Evolutionary conservation across 2,888 invertebrate genomes (phyloP), one percentile per base, ranked within the genome.

Genomic region (Caenorhabditis sinica): DNA sequence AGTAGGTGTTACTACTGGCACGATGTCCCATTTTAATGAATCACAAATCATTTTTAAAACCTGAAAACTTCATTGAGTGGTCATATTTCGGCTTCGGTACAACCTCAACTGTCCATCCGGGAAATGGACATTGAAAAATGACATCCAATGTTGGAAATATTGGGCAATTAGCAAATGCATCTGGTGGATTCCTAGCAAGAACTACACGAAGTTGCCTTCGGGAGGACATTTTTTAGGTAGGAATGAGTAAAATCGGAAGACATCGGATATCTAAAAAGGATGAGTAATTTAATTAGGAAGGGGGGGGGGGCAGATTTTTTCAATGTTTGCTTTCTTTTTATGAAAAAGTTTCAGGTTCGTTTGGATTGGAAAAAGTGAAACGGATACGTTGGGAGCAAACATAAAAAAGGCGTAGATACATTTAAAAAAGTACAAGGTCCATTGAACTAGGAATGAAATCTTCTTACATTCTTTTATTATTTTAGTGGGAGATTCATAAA

Each of bases 101-200:
- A 65, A 23, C 88, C 85, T 90, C 90, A 15, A 86, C 51, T 15
- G 84, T 82, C 86, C 88, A 90, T 69, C 90, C 90, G n/a, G 90
- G 90, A 73, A 89, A 90, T 0, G 89, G 88, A 66, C 90, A 90
- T 36, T 86, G 80, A 23, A 88, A n/a, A 60, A 69, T 87, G 13
- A 89, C 89, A 49, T 51, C 71, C 0, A 88, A 77, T 45, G 83
- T 86, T 23, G 90, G 90, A 56, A 90, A 90, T 20, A 79, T 69
- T 6, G 75, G 81, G 51, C 90, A 90, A 45, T 86, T 87, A 23
- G 83, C 71, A 43, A 84, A 90, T 9, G 89, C 89, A 80, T 90
- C 90, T 11, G 90, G 90, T 0, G 90, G 90, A 82, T 90, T 90
- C 15, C 82, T 77, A 33, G 86, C 90, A 65, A 89, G 83, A 11